These are phyloP conservation scores for Protobothrops flavoviridis DNA, from an alignment of 2,113 vertebrate genomes.

Conservation along the genomic window DNA sequence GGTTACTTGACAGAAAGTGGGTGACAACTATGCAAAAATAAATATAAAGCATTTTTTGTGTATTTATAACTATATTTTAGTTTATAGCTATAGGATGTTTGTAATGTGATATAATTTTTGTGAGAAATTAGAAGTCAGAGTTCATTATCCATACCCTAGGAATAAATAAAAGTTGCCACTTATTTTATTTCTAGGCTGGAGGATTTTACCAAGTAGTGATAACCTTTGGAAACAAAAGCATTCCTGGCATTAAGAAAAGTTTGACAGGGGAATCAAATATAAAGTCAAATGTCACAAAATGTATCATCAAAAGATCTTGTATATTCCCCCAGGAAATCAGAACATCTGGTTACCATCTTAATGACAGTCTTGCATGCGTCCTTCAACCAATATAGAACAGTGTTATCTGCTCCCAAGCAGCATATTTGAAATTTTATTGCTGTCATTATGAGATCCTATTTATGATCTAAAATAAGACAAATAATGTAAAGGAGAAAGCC, in stretches of 20 bases:
- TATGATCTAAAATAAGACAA: neutral
- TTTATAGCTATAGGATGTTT: neutral
- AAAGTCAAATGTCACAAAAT: slow-evolving; percentile 26
- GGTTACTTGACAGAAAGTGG: neutral
- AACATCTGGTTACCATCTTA: slow-evolving; percentile 4
- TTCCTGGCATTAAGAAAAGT: neutral
- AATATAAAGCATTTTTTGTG: neutral
- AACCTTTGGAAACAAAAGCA: slow-evolving; percentile 11
- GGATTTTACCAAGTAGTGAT: neutral
- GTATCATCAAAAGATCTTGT: neutral
- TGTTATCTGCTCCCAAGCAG: neutral
- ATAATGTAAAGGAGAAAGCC: slow-evolving; percentile 1
- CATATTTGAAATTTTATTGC: slow-evolving; percentile 14
- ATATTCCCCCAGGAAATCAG: neutral
- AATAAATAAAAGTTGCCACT: neutral
- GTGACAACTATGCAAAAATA: neutral
- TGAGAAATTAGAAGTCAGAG: neutral
- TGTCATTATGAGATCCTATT: slow-evolving; percentile 6
- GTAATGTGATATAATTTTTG: neutral
- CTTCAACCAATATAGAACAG: slow-evolving; percentile 16
- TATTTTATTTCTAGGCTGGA: neutral
- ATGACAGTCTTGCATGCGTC: slow-evolving; percentile 8
- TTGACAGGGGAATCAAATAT: neutral
- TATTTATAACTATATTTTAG: neutral
- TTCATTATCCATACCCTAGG: neutral